These are phyloP conservation scores for Brachionus rubens DNA, from an alignment of 1,140 invertebrate species.

Conservation along the genomic window DNA sequence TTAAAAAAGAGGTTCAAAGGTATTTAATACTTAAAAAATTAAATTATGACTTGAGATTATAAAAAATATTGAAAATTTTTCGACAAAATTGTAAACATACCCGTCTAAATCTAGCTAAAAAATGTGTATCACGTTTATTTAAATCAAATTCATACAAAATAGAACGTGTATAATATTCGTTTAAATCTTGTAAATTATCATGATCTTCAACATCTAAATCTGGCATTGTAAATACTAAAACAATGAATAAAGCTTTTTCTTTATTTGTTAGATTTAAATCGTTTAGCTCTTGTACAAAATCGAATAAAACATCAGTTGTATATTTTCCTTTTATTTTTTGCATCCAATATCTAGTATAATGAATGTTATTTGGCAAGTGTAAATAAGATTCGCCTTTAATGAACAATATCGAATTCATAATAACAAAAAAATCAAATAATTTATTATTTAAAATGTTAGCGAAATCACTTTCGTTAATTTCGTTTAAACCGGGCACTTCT, in stretches of 20 bases:
- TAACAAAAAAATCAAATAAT: slow-evolving; percentile 42
- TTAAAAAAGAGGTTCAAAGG: too few relatives aligned
- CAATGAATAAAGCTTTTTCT: slow-evolving; percentile 43
- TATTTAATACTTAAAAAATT: not conserved
- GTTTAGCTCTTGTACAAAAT: slow-evolving; percentile 30
- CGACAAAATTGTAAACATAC: not conserved
- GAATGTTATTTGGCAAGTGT: slow-evolving; percentile 11
- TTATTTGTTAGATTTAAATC: slow-evolving; percentile 17
- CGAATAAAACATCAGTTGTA: slow-evolving; percentile 6
- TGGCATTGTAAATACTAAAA: slow-evolving; percentile 32
- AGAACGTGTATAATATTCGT: slow-evolving; percentile 36
- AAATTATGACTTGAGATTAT: not conserved
- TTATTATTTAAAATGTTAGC: slow-evolving; percentile 35
- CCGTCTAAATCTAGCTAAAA: slow-evolving; percentile 27
- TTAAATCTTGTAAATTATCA: slow-evolving; percentile 22
- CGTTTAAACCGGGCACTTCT: slow-evolving; percentile 35
- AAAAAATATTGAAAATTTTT: not conserved
- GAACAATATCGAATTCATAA: slow-evolving; percentile 34
- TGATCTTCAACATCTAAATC: slow-evolving; percentile 36
- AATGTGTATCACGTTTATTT: not conserved
- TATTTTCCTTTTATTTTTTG: slow-evolving; percentile 34
- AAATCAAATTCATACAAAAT: slow-evolving; percentile 45
- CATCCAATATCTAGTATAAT: slow-evolving; percentile 37
- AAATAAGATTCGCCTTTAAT: slow-evolving; percentile 17
- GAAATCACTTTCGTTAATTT: slow-evolving; percentile 36